These are phyloP conservation scores for Melinaea menophilus DNA, from an alignment of 2,888 invertebrate genomes.

Conservation along the genomic window DNA sequence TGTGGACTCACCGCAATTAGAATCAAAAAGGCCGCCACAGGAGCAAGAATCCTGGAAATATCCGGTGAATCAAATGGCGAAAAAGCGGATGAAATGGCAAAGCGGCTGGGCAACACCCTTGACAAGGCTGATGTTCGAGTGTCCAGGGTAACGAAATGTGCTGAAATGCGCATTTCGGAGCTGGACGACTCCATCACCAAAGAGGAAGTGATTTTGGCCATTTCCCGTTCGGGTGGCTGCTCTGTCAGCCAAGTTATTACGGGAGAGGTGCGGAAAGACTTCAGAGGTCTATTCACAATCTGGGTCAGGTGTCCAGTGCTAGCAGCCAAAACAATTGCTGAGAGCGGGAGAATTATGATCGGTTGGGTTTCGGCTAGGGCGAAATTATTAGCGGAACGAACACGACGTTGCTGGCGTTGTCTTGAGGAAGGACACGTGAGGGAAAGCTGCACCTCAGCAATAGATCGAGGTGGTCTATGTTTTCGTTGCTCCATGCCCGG, in stretches of 20 bases:
- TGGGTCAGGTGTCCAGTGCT: constrained; percentile 23
- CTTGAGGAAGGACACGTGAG: constrained; percentile 22
- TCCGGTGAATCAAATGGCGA: too few species aligned
- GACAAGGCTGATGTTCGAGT: too few species aligned
- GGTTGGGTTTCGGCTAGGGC: constrained; percentile 27
- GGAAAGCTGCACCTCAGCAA: constrained; percentile 14
- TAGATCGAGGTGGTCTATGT: constrained; percentile 13
- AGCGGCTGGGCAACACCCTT: too few species aligned
- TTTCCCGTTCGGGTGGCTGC: constrained; percentile 20
- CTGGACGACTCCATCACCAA: constrained; percentile 29
- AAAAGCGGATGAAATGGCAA: too few species aligned
- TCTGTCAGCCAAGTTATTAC: not conserved
- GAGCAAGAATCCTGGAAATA: too few species aligned
- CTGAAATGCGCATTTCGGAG: constrained; percentile 24
- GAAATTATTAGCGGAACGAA: constrained; percentile 8
- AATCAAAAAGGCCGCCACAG: too few species aligned
- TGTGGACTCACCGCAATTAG: too few species aligned
- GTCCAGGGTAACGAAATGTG: not conserved
- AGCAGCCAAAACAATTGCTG: constrained; percentile 23
- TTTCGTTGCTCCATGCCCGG: constrained; percentile 26
- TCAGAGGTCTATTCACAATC: not conserved
- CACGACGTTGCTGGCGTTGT: constrained; percentile 27
- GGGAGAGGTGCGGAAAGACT: constrained; percentile 6
- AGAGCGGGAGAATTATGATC: constrained; percentile 18
- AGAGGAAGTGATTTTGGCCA: constrained; percentile 15